Evolutionary conservation across 2,888 invertebrate genomes (phyloP).

Genomic region (Brachyptera putata): DNA sequence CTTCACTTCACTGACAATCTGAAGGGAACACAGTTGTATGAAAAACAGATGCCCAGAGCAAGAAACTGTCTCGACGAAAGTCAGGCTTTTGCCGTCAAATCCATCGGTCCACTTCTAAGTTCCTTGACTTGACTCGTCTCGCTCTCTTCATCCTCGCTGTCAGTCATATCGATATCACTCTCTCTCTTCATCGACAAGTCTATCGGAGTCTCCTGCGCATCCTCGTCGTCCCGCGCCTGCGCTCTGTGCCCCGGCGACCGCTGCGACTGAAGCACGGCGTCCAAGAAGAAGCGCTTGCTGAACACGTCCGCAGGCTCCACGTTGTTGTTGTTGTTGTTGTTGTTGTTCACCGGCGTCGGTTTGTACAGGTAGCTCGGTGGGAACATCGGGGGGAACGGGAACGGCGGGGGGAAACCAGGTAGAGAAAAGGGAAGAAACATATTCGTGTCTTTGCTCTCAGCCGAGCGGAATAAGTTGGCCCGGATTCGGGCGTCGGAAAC

Average conservation of each 20-base stretch:
- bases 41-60: no score
- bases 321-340: slow-evolving; percentile 25
- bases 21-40: no score
- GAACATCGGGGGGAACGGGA: slow-evolving; percentile 16
- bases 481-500: slow-evolving; percentile 34
- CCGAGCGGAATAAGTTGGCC: slow-evolving; percentile 9
- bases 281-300: slow-evolving; percentile 69
- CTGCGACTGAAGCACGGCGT: slow-evolving; percentile 70
- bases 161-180: not conserved
- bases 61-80: no score
- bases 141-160: slow-evolving; percentile 8
- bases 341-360: not conserved
- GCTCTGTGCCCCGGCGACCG: slow-evolving; percentile 45
- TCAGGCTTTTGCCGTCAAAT: slow-evolving; percentile 69
- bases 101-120: slow-evolving; percentile 49
- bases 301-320: slow-evolving; percentile 53
- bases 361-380: slow-evolving; percentile 26
- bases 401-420: slow-evolving; percentile 4
- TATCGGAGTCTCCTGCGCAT: slow-evolving; percentile 40
- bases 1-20: no score
- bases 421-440: not conserved
- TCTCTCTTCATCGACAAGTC: slow-evolving; percentile 33
- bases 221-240: slow-evolving; percentile 42
- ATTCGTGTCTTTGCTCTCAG: not conserved
- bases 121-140: not conserved